phyloP scores from a whole-genome alignment of 1,140 invertebrate genomes.

The Vanessa tameamea region DNA sequence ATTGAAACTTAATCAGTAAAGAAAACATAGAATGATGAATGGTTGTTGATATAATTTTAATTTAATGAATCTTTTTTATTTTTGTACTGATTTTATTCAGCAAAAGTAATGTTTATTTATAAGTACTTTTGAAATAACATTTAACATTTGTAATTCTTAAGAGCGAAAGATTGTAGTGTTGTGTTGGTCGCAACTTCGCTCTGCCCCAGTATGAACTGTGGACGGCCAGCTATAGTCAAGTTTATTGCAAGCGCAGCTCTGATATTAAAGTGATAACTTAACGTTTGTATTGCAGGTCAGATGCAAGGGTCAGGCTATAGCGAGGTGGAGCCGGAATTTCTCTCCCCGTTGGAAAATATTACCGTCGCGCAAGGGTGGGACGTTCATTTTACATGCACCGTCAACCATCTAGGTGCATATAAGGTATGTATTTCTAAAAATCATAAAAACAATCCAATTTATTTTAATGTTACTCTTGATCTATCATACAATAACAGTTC shows the following conservation, averaged over 20 bases:
- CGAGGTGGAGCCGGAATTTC: conserved; percentile 86
- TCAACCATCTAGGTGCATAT: conserved; percentile 91
- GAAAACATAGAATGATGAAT: too few species aligned
- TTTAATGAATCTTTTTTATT: too few species aligned
- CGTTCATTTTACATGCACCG: conserved; percentile 92
- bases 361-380: conserved; percentile 93
- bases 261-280: conserved; percentile 61
- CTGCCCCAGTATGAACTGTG: not conserved
- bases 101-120: too few species aligned
- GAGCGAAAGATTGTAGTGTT: not conserved
- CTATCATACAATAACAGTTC: too few species aligned
- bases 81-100: too few species aligned
- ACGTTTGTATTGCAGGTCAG: conserved; percentile 62
- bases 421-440: conserved; percentile 82
- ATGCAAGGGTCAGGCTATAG: conserved; percentile 70
- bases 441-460: too few species aligned
- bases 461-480: too few species aligned
- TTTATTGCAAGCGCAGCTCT: conserved; percentile 44
- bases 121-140: not conserved
- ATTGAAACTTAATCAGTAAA: too few species aligned
- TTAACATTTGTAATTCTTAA: not conserved
- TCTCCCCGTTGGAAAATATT: conserved; percentile 91
- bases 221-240: conserved; percentile 23
- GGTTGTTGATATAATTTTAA: too few species aligned
- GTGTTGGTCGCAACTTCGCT: not conserved